Conservation (phyloP, 1,140 invertebrate species). For the Dermatophagoides farinae region DNA sequence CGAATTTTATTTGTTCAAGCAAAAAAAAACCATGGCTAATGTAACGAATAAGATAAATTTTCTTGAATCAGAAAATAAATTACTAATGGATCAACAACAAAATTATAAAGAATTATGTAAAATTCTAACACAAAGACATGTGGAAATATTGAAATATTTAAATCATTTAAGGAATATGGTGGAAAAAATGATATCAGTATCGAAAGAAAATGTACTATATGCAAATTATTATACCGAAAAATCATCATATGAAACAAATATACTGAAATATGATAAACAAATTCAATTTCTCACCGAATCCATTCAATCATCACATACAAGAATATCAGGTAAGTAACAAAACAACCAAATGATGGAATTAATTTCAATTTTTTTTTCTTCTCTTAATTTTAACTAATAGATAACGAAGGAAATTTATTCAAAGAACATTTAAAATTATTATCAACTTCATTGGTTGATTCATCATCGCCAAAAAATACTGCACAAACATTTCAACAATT, state of each 20-base stretch:
- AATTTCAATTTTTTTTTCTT: neutral
- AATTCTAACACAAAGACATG: conserved; percentile 2
- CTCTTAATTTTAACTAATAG: neutral
- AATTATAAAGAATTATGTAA: conserved; percentile 5
- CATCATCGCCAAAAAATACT: neutral
- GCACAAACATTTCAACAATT: too few species aligned
- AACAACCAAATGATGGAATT: neutral
- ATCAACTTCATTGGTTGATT: neutral
- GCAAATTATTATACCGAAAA: neutral
- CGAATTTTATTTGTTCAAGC: too few species aligned
- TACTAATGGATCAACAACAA: neutral
- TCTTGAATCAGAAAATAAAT: neutral
- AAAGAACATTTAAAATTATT: conserved; percentile 6
- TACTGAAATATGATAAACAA: conserved; percentile 3
- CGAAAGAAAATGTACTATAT: neutral
- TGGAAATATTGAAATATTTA: conserved; percentile 5
- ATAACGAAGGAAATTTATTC: neutral
- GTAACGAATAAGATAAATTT: neutral
- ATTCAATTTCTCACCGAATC: neutral
- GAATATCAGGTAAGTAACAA: neutral
- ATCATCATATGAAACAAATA: neutral
- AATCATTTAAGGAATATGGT: neutral
- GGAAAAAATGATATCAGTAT: neutral
- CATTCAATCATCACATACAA: neutral
- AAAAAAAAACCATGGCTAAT: neutral